Percentiles rank a stretch among this genome's conserved stretches.
Evolutionary conservation across 2,888 invertebrate genomes (phyloP).

Genomic region (Dilophus febrilis): DNA sequence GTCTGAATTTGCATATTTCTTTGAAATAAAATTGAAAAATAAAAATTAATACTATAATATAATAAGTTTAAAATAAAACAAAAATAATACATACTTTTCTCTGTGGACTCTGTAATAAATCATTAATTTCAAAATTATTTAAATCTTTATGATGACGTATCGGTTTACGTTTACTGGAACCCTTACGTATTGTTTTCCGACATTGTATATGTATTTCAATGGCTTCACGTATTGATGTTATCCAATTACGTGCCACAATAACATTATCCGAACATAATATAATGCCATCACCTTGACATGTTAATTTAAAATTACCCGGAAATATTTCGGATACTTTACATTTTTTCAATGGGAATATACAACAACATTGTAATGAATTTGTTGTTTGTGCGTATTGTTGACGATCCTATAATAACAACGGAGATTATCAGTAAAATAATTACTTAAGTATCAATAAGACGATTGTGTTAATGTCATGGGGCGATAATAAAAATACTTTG

Average conservation of each 20-base stretch:
- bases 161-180: constrained; percentile 43
- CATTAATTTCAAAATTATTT: constrained; percentile 34
- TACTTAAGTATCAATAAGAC: background rate
- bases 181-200: constrained; percentile 42
- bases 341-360: constrained; percentile 51
- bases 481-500: no score
- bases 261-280: constrained; percentile 37
- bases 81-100: constrained; percentile 10
- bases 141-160: constrained; percentile 38
- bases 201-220: constrained; percentile 39
- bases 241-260: constrained; percentile 38
- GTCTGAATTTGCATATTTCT: constrained; percentile 18
- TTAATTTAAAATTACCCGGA: constrained; percentile 40
- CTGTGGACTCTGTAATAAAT: constrained; percentile 36
- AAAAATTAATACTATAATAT: background rate
- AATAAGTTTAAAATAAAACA: background rate
- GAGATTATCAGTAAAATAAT: no score
- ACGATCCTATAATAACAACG: constrained; percentile 18
- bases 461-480: no score
- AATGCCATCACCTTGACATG: constrained; percentile 39
- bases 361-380: constrained; percentile 43
- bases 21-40: constrained; percentile 8
- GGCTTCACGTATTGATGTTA: constrained; percentile 35
- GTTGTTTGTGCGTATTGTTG: constrained; percentile 34
- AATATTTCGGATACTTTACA: constrained; percentile 42